Evolutionary conservation across 2,888 invertebrate genomes (phyloP), one percentile per base, ranked within the genome.

Genomic region (Linnaemya vulpina): DNA sequence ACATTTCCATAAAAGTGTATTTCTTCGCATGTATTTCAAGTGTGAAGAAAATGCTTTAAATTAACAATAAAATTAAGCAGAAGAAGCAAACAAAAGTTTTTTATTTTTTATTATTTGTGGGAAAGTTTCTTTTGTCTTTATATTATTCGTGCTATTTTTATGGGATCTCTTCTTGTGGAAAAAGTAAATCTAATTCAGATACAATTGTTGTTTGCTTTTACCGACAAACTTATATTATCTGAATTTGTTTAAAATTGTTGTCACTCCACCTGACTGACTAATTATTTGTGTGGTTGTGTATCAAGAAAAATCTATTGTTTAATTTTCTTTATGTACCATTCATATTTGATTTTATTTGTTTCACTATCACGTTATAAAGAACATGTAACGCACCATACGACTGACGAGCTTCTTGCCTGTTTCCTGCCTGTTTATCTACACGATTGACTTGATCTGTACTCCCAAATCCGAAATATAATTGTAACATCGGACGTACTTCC

Each of bases 71-170:
- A 17, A 63, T 53, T 70, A 58, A 58, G 38, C 3, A 60, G n/a
- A 51, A 67, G 30, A 62, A 55, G 73, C 71, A 46, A 58, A 71
- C 43, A n/a, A 62, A 68, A 75, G 25, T 70, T 8, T 70, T 58
- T 67, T 60, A 65, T 40, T 76, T 3, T 9, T 43, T n/a, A 3
- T 10, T 13, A 40, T 84, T 76, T 84, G 80, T 80, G 84, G 76
- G 71, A 76, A 83, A 55, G 74, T 70, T 63, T 63, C 74, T 70
- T 63, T 63, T 68, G 53, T 78, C 49, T 78, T 68, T 60, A 35
- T 67, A 22, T 22, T 17, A 25, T 11, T n/a, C 17, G n/a, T 30
- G 30, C 15, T 15, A 8, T 55, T 30, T 22, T 38, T 17, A n/a
- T n/a, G n/a, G n/a, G n/a, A n/a, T n/a, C n/a, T 49, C 13, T 58